phyloP scores from a whole-genome alignment of 1,140 invertebrate genomes.

The Drosophila ananassae region DNA sequence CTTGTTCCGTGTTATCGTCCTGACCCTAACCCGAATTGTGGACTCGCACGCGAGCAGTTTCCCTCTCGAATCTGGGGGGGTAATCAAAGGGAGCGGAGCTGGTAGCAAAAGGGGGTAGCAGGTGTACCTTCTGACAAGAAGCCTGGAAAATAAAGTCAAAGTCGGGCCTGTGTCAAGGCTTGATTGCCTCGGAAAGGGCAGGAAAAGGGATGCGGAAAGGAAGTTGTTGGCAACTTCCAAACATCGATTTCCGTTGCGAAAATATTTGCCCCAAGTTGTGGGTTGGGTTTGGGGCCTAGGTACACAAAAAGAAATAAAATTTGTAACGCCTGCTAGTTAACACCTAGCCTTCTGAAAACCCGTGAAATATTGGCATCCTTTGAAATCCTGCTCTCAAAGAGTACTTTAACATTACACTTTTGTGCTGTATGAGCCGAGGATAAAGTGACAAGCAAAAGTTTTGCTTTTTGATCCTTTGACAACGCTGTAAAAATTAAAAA shows the following conservation, averaged over 20 bases:
- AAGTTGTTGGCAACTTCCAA: constrained; percentile 61
- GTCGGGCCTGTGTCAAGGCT: constrained; percentile 64
- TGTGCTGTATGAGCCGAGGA: too few species aligned
- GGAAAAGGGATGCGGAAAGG: constrained; percentile 19
- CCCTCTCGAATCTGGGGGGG: background rate
- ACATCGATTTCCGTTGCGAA: constrained; percentile 54
- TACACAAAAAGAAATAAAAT: background rate
- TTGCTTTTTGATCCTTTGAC: background rate
- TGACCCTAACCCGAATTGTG: constrained; percentile 83
- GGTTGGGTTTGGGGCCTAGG: background rate
- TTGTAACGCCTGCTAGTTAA: background rate
- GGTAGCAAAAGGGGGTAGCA: constrained; percentile 32
- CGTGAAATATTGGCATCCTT: background rate
- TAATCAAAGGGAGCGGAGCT: background rate
- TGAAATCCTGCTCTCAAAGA: background rate
- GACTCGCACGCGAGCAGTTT: constrained; percentile 65
- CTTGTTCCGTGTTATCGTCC: constrained; percentile 74
- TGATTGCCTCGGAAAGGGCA: constrained; percentile 16
- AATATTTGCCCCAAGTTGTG: constrained; percentile 2
- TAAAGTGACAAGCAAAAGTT: background rate
- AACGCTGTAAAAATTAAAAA: background rate
- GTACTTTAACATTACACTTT: background rate
- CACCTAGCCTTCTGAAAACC: background rate
- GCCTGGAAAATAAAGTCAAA: constrained; percentile 65
- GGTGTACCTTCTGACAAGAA: constrained; percentile 30